Evolutionary conservation across 1,140 invertebrate species (phyloP).

Genomic region (Rhopalosiphum padi): DNA sequence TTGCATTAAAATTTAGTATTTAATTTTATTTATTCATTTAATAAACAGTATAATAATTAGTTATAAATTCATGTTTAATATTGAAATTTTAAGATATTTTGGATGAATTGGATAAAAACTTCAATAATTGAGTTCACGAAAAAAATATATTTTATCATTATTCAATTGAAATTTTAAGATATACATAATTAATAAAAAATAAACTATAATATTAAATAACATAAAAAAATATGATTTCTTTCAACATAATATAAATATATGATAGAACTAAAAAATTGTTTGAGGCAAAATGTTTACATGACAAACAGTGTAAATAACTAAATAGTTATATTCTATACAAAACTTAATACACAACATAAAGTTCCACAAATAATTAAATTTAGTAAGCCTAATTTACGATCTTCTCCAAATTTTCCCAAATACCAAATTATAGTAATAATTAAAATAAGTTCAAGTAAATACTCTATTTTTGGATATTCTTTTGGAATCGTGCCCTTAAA

Average conservation of each 20-base stretch:
- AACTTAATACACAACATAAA: not conserved
- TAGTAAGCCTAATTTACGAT: not conserved
- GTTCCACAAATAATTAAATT: not conserved
- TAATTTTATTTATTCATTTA: no score
- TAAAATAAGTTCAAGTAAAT: not conserved
- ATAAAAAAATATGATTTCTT: no score
- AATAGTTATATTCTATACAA: not conserved
- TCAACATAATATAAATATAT: no score
- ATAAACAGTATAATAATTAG: no score
- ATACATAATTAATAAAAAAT: no score
- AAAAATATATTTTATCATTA: not conserved
- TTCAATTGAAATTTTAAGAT: not conserved
- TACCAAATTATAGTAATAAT: not conserved
- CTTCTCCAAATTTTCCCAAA: constrained; percentile 8
- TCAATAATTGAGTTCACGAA: no score
- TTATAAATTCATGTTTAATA: no score
- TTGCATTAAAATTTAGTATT: no score
- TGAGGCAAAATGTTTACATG: not conserved
- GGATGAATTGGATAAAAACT: no score
- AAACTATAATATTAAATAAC: no score
- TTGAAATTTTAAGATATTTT: not conserved
- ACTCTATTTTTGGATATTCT: not conserved
- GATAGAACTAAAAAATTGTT: not conserved
- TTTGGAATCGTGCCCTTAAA: not conserved
- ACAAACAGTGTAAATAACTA: not conserved